A percentile compares a stretch with the other conserved stretches of the same genome.
Evolutionary conservation across 2,113 vertebrate species (phyloP).

Genomic region (Deroptyus accipitrinus): DNA sequence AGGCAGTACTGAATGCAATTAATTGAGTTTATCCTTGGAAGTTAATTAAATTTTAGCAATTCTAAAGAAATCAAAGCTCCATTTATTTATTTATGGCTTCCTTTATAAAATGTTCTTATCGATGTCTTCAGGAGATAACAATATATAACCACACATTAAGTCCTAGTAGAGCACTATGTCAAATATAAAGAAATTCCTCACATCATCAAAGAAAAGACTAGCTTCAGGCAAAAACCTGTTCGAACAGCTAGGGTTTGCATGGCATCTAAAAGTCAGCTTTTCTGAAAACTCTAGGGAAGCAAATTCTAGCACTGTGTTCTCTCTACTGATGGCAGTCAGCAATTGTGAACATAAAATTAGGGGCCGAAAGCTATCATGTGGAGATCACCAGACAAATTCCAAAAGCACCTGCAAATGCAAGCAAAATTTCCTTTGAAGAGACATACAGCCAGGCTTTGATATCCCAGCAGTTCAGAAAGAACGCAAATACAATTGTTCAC

Average conservation of each 20-base stretch:
- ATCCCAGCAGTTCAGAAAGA: not conserved
- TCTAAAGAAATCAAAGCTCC: constrained; percentile 44
- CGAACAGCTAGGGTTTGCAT: not conserved
- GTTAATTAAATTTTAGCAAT: constrained; percentile 59
- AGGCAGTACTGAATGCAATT: not conserved
- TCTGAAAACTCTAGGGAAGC: constrained; percentile 10
- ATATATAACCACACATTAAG: constrained; percentile 14
- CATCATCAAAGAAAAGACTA: not conserved
- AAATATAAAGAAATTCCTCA: constrained; percentile 13
- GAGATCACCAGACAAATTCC: not conserved
- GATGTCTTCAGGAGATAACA: not conserved
- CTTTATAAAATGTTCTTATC: constrained; percentile 25
- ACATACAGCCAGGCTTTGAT: not conserved
- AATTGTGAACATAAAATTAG: not conserved
- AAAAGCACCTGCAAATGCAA: not conserved
- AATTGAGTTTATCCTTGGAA: constrained; percentile 41
- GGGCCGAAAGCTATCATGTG: not conserved
- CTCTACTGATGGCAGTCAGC: not conserved
- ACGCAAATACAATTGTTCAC: not conserved
- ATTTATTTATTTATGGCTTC: constrained; percentile 47
- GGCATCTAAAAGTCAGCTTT: not conserved
- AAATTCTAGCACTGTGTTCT: not conserved
- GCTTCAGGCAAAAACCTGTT: constrained; percentile 34
- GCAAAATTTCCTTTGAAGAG: not conserved
- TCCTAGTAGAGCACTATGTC: not conserved